Conservation (phyloP, 2,888 invertebrate genomes). For the Agriopis aurantiaria region DNA sequence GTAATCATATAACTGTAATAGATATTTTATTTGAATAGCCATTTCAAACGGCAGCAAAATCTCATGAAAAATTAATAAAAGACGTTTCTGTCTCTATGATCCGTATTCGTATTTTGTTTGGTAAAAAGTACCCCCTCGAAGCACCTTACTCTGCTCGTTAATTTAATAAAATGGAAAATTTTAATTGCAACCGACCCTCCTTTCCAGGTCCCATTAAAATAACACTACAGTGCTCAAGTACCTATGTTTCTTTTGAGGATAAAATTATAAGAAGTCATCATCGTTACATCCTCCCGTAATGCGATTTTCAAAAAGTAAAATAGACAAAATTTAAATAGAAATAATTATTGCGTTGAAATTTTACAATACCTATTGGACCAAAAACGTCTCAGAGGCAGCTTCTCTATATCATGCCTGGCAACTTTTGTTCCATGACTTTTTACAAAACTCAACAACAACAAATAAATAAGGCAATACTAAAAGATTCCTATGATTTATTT, state of each 20-base stretch:
- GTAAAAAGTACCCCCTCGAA: slow-evolving; percentile 51
- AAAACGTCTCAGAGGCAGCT: no score
- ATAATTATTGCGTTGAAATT: no score
- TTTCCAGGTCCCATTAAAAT: slow-evolving; percentile 62
- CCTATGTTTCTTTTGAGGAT: slow-evolving; percentile 56
- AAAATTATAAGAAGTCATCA: slow-evolving; percentile 52
- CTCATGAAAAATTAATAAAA: neutral
- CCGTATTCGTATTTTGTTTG: slow-evolving; percentile 15
- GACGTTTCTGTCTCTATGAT: slow-evolving; percentile 4
- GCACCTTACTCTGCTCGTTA: slow-evolving; percentile 62
- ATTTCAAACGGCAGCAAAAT: neutral
- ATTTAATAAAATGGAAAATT: slow-evolving; percentile 72
- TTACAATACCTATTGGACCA: no score
- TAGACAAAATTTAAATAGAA: no score
- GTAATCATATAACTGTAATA: no score
- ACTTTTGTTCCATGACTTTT: no score
- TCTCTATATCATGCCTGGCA: no score
- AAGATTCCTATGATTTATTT: no score
- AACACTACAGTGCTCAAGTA: slow-evolving; percentile 58
- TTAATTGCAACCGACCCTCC: slow-evolving; percentile 66
- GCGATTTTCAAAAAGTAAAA: neutral
- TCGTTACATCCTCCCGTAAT: slow-evolving; percentile 43
- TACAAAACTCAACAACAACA: no score
- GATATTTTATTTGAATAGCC: neutral
- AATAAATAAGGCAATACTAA: no score